Percentiles rank a stretch among this genome's conserved stretches.
phyloP scores from a whole-genome alignment of 2,113 vertebrate genomes.

The Xiphophorus couchianus region DNA sequence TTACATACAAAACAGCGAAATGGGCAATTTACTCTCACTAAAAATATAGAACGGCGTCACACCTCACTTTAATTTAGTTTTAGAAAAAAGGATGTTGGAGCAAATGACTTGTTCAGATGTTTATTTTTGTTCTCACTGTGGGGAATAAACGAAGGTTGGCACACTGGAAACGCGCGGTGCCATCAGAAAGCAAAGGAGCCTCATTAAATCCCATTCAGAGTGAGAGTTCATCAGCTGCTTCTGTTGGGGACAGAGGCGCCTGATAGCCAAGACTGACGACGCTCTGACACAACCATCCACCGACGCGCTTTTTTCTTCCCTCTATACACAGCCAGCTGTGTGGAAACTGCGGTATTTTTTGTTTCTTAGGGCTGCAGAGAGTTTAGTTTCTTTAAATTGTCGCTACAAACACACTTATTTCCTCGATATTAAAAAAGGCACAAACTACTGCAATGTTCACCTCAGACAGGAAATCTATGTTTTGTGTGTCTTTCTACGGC shows the following conservation, averaged over 20 bases:
- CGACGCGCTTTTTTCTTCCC: slow-evolving; percentile 21
- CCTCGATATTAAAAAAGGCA: slow-evolving; percentile 85
- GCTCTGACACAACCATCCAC: slow-evolving; percentile 17
- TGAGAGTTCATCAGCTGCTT: slow-evolving; percentile 53
- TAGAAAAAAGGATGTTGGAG: not conserved
- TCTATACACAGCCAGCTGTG: slow-evolving; percentile 33
- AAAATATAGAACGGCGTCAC: not conserved
- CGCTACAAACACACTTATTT: slow-evolving; percentile 69
- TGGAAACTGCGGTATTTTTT: slow-evolving; percentile 17
- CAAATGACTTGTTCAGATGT: slow-evolving; percentile 38
- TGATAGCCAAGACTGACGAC: slow-evolving; percentile 35
- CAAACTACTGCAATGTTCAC: slow-evolving; percentile 91
- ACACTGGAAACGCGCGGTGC: slow-evolving; percentile 33
- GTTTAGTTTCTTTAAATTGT: slow-evolving; percentile 76
- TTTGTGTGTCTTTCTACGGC: slow-evolving; percentile 97
- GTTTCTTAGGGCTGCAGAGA: slow-evolving; percentile 52
- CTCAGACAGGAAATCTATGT: slow-evolving; percentile 88
- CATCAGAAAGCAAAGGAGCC: slow-evolving; percentile 32
- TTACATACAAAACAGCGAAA: not conserved
- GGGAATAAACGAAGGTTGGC: slow-evolving; percentile 17
- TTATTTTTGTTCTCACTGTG: slow-evolving; percentile 1
- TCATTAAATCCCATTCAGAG: slow-evolving; percentile 24
- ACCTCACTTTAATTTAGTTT: slow-evolving; percentile 1
- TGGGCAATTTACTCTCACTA: not conserved
- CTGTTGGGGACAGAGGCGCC: slow-evolving; percentile 51